Conservation (phyloP, 2,888 invertebrate species). For the Watsonalla cultraria region DNA sequence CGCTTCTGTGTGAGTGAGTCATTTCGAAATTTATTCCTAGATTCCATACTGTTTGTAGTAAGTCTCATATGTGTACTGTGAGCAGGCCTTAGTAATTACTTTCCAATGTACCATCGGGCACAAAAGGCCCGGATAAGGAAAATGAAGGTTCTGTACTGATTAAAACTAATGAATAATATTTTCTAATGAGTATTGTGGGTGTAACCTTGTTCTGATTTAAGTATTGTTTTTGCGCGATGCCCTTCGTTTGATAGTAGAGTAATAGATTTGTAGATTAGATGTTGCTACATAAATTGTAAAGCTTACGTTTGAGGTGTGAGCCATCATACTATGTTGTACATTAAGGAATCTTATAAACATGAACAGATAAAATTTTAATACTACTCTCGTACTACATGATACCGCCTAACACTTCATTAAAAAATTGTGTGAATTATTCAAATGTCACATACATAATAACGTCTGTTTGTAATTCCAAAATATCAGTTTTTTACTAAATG, state of each 20-base stretch:
- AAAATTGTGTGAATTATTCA: no score
- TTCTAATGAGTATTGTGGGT: slow-evolving; percentile 21
- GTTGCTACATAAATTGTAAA: background rate
- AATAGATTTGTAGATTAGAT: slow-evolving; percentile 8
- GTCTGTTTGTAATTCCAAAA: no score
- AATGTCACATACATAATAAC: no score
- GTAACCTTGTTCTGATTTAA: slow-evolving; percentile 27
- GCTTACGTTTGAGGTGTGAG: background rate
- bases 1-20: no score
- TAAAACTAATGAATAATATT: slow-evolving; percentile 28
- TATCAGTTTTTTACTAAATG: no score
- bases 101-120: slow-evolving; percentile 44
- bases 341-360: no score
- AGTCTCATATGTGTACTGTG: no score
- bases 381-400: no score
- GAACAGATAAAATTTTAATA: no score
- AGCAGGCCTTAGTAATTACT: slow-evolving; percentile 48
- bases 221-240: slow-evolving; percentile 28
- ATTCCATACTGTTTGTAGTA: no score
- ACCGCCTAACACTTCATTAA: no score
- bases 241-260: slow-evolving; percentile 24
- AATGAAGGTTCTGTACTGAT: slow-evolving; percentile 19
- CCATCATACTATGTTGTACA: background rate
- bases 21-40: no score
- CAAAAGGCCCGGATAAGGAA: slow-evolving; percentile 34